Evolutionary conservation across 2,797 vertebrate genomes (phyloP).

Genomic region (Heteromormyrus szaboi): DNA sequence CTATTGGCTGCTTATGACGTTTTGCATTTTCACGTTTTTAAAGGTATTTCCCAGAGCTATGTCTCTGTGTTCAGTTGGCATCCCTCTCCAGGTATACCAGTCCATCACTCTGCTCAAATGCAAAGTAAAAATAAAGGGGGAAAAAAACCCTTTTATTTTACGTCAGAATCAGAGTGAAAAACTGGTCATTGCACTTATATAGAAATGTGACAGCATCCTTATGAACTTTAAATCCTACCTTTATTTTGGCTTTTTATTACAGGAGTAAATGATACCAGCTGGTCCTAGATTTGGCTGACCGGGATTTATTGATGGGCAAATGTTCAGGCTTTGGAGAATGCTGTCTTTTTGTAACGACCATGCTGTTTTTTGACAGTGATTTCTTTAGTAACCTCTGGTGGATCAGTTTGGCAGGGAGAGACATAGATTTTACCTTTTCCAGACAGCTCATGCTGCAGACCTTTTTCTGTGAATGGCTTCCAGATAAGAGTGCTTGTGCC

Average conservation of each 20-base stretch:
- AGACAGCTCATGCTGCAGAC: not conserved
- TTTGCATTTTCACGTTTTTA: not conserved
- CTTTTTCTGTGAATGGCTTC: not conserved
- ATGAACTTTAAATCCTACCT: not conserved
- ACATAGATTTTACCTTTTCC: not conserved
- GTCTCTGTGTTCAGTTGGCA: not conserved
- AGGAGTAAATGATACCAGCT: slow-evolving; percentile 1
- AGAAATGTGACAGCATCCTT: not conserved
- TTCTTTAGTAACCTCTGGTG: slow-evolving; percentile 1
- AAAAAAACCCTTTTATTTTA: not conserved
- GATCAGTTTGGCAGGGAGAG: not conserved
- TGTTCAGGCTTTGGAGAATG: not conserved
- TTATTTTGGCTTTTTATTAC: not conserved
- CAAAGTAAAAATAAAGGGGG: not conserved
- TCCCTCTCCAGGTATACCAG: not conserved
- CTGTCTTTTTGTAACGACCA: not conserved
- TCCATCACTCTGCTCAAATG: not conserved
- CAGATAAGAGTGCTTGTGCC: not conserved
- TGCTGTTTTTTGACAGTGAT: not conserved
- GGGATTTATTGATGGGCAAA: not conserved
- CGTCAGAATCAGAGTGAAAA: not conserved
- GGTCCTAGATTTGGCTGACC: not conserved
- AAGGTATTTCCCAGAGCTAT: not conserved
- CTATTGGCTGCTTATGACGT: not conserved
- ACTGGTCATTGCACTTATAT: not conserved